Evolutionary conservation across 2,113 vertebrate genomes (phyloP), one percentile per base, ranked within the genome.

Genomic region (Scomber colias): DNA sequence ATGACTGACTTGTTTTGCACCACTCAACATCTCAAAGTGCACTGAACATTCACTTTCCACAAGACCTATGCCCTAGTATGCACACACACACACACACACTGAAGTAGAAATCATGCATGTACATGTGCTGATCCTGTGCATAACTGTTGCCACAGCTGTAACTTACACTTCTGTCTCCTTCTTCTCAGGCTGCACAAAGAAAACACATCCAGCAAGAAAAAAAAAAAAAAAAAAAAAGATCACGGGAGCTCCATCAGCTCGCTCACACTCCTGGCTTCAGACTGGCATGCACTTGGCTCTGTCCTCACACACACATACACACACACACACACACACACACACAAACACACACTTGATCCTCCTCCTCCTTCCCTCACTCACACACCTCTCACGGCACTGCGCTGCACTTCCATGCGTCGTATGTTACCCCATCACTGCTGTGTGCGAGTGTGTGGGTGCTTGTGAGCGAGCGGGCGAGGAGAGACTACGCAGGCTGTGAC

Each of bases 101-200:
- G 10, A 69, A 5, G 40, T 27, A 8, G n/a, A 63, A 55, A 61
- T 71, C 46, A 76, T 49, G 71, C 48, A 57, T 13, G 51, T 9
- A 59, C 61, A 62, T 13, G 4, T 19, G 19, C 35, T 44, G 16
- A 57, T n/a, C n/a, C 14, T 2, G 3, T 48, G n/a, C 14, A 13
- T 2, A 71, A 64, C 68, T 71, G 48, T 27, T 62, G 15, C 55
- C 57, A 54, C 21, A 79, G n/a, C 40, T 31, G 19, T 4, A 71
- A 91, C 90, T 90, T 84, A 84, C 81, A 82, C 31, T 35, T 63
- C 27, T 11, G 24, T 73, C 51, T 75, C 55, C 56, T 50, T 51
- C 72, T 48, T 54, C 35, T 82, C 49, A 24, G 40, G 75, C 77
- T 84, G 62, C 19, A 76, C 24, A 75, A 49, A 50, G 71, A 21